Conservation (phyloP, 2,797 vertebrate genomes). For the Brachymystax lenok region DNA sequence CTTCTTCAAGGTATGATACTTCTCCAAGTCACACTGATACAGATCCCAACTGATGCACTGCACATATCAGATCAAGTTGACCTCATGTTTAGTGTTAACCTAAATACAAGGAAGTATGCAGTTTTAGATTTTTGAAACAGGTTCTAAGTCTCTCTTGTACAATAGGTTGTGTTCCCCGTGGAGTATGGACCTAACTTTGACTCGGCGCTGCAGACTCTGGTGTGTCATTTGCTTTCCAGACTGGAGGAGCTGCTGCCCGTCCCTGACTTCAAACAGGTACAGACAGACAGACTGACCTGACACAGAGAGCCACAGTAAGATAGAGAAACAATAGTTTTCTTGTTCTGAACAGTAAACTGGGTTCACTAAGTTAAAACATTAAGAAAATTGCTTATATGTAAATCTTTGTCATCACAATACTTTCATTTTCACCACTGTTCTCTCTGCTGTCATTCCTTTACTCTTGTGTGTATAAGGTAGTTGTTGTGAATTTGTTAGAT, state of each 20-base stretch:
- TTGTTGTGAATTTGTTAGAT: too few relatives aligned
- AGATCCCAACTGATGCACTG: too few relatives aligned
- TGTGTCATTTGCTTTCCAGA: constrained; percentile 73
- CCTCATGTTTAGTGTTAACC: not conserved
- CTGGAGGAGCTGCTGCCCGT: constrained; percentile 73
- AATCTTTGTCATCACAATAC: too few relatives aligned
- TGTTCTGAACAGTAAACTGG: not conserved
- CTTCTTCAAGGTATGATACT: too few relatives aligned
- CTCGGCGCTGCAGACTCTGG: constrained; percentile 71
- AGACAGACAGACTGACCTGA: not conserved
- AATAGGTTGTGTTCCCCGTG: constrained; percentile 69
- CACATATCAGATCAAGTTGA: not conserved
- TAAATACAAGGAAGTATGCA: too few relatives aligned
- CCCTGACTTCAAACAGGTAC: constrained; percentile 75
- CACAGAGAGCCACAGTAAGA: not conserved
- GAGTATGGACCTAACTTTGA: constrained; percentile 75
- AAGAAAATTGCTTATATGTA: not conserved
- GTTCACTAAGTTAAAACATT: not conserved
- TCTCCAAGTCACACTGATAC: too few relatives aligned
- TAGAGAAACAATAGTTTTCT: not conserved
- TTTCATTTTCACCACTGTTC: too few relatives aligned
- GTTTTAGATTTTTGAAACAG: not conserved
- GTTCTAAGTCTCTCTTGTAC: constrained; percentile 39
- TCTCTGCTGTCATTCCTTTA: too few relatives aligned
- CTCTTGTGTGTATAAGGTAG: too few relatives aligned